Evolutionary conservation across 2,797 vertebrate species (phyloP), one percentile per base, ranked within the genome.

Genomic region (Coluber constrictor): DNA sequence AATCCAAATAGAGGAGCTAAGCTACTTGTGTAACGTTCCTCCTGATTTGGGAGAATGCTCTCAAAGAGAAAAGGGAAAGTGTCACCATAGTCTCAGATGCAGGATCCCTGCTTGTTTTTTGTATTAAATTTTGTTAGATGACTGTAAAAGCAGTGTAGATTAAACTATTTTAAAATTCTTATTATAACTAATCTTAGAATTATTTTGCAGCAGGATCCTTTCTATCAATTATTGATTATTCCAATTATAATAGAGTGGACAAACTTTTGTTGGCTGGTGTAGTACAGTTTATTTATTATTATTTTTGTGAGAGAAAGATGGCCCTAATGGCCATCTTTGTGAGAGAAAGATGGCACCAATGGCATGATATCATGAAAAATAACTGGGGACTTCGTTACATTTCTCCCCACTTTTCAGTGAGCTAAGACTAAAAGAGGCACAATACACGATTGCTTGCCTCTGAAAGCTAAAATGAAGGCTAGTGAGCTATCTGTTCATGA

Each of bases 71-170:
- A 93, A 94, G 92, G 89, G 60, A 91, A 94, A 94, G 79, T 87
- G 66, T 94, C 94, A 92, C 92, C 93, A 90, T 86, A 79, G 83
- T 94, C 92, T 90, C 93, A 23, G 2, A 56, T 95, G 95, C 92
- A 96, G 93, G 90, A 90, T 66, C 89, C 87, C 66, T 92, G 74
- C 91, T 74, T 20, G 23, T 16, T 56, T 79, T 88, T 89, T 13
- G 93, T 94, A 83, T 90, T 61, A 92, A 86, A 93, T 89, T 70
- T 66, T 47, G 74, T 90, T 43, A 94, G 90, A 56, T 0, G 0
- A 59, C 92, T 94, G 83, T 37, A 66, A 93, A 91, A 93, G 90
- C 91, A 91, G 20, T 60, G n/a, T 92, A 16, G 59, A 91, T 90
- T 63, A 94, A 83, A 89, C 87, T 7, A 0, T 95, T 95, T 94